phyloP scores from a whole-genome alignment of 2,113 vertebrate species.

The Vulpes ferrilata region DNA sequence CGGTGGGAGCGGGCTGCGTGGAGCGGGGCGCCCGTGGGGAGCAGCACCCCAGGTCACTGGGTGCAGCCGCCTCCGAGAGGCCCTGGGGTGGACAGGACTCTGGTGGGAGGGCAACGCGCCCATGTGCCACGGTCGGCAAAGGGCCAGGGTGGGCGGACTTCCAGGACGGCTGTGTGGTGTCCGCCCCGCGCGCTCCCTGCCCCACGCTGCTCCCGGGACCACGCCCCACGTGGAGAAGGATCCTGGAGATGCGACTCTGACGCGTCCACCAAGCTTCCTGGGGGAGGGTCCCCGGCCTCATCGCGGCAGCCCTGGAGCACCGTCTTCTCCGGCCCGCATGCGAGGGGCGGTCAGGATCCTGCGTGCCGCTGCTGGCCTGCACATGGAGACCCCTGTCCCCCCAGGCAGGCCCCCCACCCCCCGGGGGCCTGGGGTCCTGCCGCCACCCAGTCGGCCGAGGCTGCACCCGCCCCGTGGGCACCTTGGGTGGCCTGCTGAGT shows the following conservation, averaged over 20 bases:
- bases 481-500: too few species aligned
- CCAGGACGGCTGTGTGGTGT: neutral
- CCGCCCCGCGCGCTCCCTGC: too few species aligned
- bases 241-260: neutral
- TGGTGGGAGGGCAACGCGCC: neutral
- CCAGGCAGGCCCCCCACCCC: neutral
- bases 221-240: fast-evolving
- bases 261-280: fast-evolving
- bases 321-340: fast-evolving
- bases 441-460: fast-evolving
- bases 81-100: too few species aligned
- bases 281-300: neutral
- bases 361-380: neutral
- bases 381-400: neutral
- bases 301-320: neutral
- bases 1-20: too few species aligned
- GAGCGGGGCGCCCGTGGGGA: too few species aligned
- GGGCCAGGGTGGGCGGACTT: neutral
- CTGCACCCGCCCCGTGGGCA: too few species aligned
- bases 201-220: neutral
- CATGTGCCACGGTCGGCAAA: too few species aligned
- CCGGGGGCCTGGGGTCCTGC: fast-evolving
- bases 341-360: neutral
- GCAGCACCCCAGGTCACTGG: neutral
- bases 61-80: neutral